Percentiles rank a stretch among this genome's conserved stretches.
phyloP scores from a whole-genome alignment of 2,797 vertebrate genomes.

The Rhinatrema bivittatum region DNA sequence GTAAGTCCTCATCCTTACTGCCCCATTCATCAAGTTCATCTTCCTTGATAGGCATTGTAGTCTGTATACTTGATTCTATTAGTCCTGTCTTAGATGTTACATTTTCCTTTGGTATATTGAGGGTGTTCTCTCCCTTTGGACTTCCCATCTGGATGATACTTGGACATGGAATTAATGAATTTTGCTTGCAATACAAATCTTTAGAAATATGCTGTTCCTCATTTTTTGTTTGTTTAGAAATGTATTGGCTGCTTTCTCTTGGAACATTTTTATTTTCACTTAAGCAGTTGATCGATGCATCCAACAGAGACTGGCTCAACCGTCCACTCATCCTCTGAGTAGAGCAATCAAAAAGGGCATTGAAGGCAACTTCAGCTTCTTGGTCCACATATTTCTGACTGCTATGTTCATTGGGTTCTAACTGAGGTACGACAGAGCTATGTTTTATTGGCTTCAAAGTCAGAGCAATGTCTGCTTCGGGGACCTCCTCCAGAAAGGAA shows the following conservation, averaged over 20 bases:
- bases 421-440: background rate
- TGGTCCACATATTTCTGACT: conserved; percentile 39
- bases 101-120: conserved; percentile 1
- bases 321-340: conserved; percentile 66
- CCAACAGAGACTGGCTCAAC: conserved; percentile 58
- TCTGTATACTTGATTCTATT: conserved; percentile 5
- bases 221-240: conserved; percentile 12
- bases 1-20: conserved; percentile 60
- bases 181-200: background rate
- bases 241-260: conserved; percentile 14
- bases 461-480: conserved; percentile 4
- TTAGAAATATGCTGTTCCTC: background rate
- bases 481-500: conserved; percentile 4
- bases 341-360: conserved; percentile 76
- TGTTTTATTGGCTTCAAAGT: conserved; percentile 16
- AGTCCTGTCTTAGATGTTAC: background rate
- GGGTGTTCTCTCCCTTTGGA: background rate
- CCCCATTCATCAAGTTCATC: conserved; percentile 70
- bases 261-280: conserved; percentile 16
- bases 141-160: rapidly evolving
- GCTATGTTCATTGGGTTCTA: conserved; percentile 5
- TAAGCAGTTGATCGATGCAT: conserved; percentile 25
- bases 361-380: conserved; percentile 61
- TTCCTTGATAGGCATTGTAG: conserved; percentile 1
- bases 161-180: background rate